These are phyloP conservation scores for Meteorus sp. DNA, from an alignment of 1,140 invertebrate genomes.

Conservation along the genomic window DNA sequence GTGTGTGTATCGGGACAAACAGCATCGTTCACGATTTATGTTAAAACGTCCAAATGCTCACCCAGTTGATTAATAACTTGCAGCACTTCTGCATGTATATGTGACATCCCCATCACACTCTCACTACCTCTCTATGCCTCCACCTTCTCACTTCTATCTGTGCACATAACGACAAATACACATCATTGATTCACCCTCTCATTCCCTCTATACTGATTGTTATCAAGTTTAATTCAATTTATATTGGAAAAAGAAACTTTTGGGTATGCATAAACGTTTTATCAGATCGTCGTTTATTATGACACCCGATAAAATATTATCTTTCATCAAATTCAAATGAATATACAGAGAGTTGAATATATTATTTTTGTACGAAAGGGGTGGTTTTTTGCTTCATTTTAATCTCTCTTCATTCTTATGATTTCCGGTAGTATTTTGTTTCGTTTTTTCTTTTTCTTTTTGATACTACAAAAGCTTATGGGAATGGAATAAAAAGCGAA, in stretches of 20 bases:
- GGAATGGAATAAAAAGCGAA: not conserved
- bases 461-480: too few species aligned
- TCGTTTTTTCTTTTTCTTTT: not conserved
- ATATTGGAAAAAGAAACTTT: constrained; percentile 4
- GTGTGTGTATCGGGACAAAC: constrained; percentile 22
- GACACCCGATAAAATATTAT: not conserved
- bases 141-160: not conserved
- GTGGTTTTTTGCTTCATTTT: not conserved
- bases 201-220: too few species aligned
- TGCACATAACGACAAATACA: not conserved
- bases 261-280: not conserved
- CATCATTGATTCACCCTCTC: constrained; percentile 15
- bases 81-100: constrained; percentile 3
- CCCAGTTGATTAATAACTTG: constrained; percentile 29
- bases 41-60: constrained; percentile 27
- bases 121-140: too few species aligned
- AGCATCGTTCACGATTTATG: constrained; percentile 24
- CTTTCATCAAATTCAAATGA: constrained; percentile 1
- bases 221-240: constrained; percentile 21
- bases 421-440: not conserved
- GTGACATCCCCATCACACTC: too few species aligned
- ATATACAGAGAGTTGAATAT: too few species aligned
- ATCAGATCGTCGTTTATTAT: not conserved
- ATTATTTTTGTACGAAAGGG: too few species aligned
- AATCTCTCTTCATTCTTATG: not conserved